Evolutionary conservation across 1,140 invertebrate genomes (phyloP).

Genomic region (Apocrypta bakeri): DNA sequence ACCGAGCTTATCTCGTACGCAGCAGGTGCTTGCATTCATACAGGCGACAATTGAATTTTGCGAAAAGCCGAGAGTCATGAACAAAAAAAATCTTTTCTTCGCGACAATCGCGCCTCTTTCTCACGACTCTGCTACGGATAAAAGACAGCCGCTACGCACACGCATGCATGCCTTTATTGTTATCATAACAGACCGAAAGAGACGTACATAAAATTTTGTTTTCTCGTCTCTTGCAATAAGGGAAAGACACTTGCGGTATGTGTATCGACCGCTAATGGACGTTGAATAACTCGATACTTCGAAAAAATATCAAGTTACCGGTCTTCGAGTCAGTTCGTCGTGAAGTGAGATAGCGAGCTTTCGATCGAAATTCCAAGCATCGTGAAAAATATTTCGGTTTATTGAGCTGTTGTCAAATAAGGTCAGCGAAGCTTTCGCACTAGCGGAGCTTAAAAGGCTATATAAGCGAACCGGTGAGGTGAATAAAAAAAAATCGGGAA

Average conservation of each 20-base stretch:
- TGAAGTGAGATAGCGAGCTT: background rate
- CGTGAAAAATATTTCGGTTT: background rate
- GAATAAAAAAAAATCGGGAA: slow-evolving; percentile 27
- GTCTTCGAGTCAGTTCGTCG: background rate
- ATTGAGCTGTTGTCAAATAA: background rate
- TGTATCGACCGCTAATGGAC: slow-evolving; percentile 23
- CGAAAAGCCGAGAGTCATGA: background rate
- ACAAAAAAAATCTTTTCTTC: background rate
- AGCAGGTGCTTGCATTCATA: no score
- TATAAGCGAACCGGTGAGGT: background rate
- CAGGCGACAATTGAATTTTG: no score
- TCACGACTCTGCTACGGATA: no score
- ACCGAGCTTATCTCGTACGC: no score
- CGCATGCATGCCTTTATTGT: no score
- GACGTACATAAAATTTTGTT: no score
- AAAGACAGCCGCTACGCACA: no score
- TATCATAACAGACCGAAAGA: background rate
- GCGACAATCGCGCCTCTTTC: background rate
- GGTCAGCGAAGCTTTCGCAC: background rate
- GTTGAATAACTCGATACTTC: slow-evolving; percentile 35
- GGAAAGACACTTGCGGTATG: slow-evolving; percentile 24
- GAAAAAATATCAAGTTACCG: slow-evolving; percentile 42
- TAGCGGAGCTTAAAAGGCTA: background rate
- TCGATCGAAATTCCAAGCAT: slow-evolving; percentile 12
- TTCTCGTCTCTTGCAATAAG: slow-evolving; percentile 4